Percentiles rank a stretch among this genome's conserved stretches.
Evolutionary conservation across 2,113 vertebrate species (phyloP).

Genomic region (Hyperoodon ampullatus): DNA sequence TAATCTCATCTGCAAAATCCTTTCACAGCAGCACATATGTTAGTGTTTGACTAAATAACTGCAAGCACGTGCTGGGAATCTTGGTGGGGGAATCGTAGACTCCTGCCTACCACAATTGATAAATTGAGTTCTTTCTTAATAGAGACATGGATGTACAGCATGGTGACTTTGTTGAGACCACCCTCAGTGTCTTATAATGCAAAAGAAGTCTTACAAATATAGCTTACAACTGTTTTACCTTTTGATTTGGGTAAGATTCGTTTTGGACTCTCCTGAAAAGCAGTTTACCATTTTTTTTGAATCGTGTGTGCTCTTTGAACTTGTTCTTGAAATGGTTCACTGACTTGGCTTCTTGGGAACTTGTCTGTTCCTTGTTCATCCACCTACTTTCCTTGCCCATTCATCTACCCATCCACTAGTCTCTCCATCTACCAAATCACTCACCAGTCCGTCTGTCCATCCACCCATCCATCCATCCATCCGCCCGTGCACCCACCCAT

Average conservation of each 20-base stretch:
- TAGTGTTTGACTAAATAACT: background rate
- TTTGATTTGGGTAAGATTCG: background rate
- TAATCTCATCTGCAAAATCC: background rate
- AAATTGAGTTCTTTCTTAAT: background rate
- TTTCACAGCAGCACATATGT: background rate
- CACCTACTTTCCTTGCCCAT: background rate
- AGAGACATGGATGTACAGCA: background rate
- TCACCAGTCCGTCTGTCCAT: background rate
- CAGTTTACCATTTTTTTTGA: background rate
- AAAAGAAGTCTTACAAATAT: background rate
- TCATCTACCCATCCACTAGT: background rate
- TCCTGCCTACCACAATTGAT: background rate
- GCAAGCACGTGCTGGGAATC: background rate
- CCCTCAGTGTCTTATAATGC: background rate
- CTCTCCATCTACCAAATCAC: no score
- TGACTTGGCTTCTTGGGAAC: constrained; percentile 14
- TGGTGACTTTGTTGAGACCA: background rate
- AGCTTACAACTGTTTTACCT: background rate
- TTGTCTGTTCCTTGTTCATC: background rate
- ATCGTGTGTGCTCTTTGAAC: background rate
- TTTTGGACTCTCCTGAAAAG: background rate
- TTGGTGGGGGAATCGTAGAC: background rate
- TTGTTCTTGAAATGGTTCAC: background rate
- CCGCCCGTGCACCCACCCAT: background rate
- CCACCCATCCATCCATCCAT: background rate